A percentile compares a stretch with the other conserved stretches of the same genome.
Evolutionary conservation across 2,888 invertebrate species (phyloP).

Genomic region (Villa cingulata): DNA sequence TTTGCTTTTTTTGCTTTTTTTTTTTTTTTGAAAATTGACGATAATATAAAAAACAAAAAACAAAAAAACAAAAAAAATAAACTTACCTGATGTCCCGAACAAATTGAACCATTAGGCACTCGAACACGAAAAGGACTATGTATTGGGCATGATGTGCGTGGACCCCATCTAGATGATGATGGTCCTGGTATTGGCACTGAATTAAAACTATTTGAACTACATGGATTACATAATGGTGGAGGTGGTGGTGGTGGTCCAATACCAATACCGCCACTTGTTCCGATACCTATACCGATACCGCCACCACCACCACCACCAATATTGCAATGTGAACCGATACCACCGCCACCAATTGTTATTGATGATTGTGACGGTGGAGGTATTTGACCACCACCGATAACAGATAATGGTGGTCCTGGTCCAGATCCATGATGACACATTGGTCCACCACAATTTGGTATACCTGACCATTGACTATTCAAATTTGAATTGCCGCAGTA

Average conservation of each 20-base stretch:
- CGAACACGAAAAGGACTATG: conserved; percentile 38
- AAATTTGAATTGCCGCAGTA: conserved; percentile 30
- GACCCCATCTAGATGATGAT: conserved; percentile 36
- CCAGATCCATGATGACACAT: conserved; percentile 27
- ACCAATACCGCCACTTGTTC: conserved; percentile 12
- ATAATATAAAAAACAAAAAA: no score
- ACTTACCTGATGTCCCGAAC: conserved; percentile 38
- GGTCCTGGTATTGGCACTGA: conserved; percentile 34
- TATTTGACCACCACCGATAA: not conserved
- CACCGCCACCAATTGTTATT: conserved; percentile 23
- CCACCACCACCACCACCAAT: conserved; percentile 25
- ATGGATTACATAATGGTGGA: conserved; percentile 35
- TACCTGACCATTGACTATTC: conserved; percentile 26
- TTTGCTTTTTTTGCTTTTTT: no score
- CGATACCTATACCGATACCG: conserved; percentile 29
- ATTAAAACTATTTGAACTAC: conserved; percentile 35
- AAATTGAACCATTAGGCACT: conserved; percentile 37
- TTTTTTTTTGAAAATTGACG: no score
- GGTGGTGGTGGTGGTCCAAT: conserved; percentile 29
- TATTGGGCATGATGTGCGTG: conserved; percentile 37
- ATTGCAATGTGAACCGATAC: conserved; percentile 20
- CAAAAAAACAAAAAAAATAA: no score
- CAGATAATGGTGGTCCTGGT: conserved; percentile 20
- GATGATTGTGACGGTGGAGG: conserved; percentile 27
- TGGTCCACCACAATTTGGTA: conserved; percentile 25